Conservation (phyloP, 1,140 invertebrate species). For the Venturia canescens region DNA sequence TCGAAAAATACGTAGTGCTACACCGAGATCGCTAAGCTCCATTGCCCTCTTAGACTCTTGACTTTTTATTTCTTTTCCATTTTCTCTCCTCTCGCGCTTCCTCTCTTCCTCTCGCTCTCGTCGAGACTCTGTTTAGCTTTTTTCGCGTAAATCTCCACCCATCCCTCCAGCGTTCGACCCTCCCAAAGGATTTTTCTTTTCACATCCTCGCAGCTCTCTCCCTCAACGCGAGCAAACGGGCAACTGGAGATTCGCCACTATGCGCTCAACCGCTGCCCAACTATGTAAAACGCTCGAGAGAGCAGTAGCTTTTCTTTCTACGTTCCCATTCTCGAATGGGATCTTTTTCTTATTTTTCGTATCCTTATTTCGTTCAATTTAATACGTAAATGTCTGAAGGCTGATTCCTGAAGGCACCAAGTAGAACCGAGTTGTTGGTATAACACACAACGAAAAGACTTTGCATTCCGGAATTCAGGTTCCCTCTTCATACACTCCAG, state of each 20-base stretch:
- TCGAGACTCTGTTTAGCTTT: conserved; percentile 6
- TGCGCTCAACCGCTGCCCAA: conserved; percentile 2
- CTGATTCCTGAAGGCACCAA: not conserved
- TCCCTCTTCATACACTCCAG: not conserved
- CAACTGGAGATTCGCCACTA: conserved; percentile 18
- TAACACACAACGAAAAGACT: conserved; percentile 29
- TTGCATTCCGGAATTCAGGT: conserved; percentile 40
- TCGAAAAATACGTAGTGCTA: conserved; percentile 29
- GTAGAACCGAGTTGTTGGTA: not conserved
- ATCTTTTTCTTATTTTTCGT: conserved; percentile 6
- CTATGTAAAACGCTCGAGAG: not conserved
- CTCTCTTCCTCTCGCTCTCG: not conserved
- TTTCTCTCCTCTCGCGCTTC: not conserved
- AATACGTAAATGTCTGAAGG: not conserved
- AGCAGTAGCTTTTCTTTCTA: conserved; percentile 14
- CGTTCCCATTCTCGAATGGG: conserved; percentile 13
- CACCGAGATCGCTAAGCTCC: conserved; percentile 30
- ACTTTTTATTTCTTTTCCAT: not conserved
- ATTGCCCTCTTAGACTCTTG: conserved; percentile 35
- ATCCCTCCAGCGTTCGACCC: not conserved
- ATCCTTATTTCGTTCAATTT: not conserved
- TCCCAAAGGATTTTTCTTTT: conserved; percentile 40
- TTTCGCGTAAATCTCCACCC: conserved; percentile 22
- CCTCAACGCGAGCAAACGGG: not conserved
- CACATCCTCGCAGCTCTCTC: conserved; percentile 2